Percentiles rank a stretch among this genome's conserved stretches.
Conservation (phyloP, 1,140 invertebrate genomes). For the Penaeus chinensis region DNA sequence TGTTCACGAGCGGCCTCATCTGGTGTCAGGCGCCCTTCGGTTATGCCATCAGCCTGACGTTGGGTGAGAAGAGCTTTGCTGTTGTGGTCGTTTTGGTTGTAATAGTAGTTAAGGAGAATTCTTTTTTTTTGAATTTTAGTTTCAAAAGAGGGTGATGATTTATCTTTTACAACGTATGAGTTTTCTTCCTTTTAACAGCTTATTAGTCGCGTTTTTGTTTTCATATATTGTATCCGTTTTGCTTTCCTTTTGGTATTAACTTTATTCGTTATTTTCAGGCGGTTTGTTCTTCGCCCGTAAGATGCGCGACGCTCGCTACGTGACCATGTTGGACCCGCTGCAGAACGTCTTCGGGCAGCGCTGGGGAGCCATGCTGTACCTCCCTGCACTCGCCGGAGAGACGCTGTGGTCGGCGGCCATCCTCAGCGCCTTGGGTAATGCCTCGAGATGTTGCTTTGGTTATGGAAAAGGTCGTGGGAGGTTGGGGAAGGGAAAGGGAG, state of each 20-base stretch:
- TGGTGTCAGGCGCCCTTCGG: conserved; percentile 85
- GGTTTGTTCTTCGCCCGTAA: conserved; percentile 82
- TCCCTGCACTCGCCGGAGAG: conserved; percentile 83
- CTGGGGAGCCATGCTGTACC: conserved; percentile 81
- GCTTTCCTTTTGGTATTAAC: neutral
- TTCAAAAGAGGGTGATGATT: no score
- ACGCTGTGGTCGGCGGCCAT: conserved; percentile 84
- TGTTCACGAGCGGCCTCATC: conserved; percentile 76
- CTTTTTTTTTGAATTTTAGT: no score
- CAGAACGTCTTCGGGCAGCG: conserved; percentile 80
- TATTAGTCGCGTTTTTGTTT: no score
- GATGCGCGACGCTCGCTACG: conserved; percentile 82
- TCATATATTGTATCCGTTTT: neutral
- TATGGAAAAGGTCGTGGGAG: no score
- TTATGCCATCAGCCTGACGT: conserved; percentile 80
- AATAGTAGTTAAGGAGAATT: no score
- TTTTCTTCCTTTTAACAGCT: no score
- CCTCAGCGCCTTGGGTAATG: conserved; percentile 78
- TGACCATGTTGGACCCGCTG: conserved; percentile 87
- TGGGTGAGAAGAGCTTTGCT: conserved; percentile 71
- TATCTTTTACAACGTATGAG: no score
- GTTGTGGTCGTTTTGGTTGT: no score
- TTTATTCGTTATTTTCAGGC: conserved; percentile 70
- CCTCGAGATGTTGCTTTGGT: neutral
- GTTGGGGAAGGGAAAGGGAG: no score